Base-by-base conservation (phyloP, 2,797 vertebrate genomes). In the Danio kyathit region DNA sequence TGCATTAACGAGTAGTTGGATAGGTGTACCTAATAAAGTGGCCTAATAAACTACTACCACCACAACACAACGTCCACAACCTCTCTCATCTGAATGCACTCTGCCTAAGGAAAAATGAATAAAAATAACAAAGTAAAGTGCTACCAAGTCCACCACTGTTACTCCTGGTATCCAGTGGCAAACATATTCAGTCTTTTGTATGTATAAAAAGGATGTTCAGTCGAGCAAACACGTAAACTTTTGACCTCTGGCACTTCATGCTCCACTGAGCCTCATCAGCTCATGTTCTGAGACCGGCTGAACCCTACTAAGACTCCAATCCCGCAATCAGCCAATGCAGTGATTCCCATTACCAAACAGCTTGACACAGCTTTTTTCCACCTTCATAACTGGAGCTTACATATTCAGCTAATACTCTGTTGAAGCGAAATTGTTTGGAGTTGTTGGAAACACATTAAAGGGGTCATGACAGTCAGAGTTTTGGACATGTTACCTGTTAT, bases 251-350 rank as follows among this genome's bases (percentile, higher is more conserved):
- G 40, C 8, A 43, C 40, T 65, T 65, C 10, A 9, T 65, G 63
- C 63, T 44, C 63, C 41, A 43, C n/a, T 65, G 40, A 43, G 41
- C 40, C 63, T n/a, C 8, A 65, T 65, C 11, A 65, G 63, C 41
- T 65, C 63, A 65, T 65, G 41, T 65, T 65, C 40, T 43, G 41
- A 9, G 14, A 65, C 16, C 2, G 8, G 41, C 63, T 65, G 14
- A 65, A 65, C 3, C 16, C 63, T 41, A 65, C 2, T 65, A 44
- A 65, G 63, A 44, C 63, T 44, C 4, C 41, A 65, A 65, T 19
- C 63, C 63, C 17, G 44, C n/a, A 52, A 29, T 44, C 63, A 44
- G 38, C n/a, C n/a, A 51, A 54, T 71, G 48, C 14, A 40, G 19
- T 2, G 16, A 54, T 54, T 51, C 49, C n/a, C 41, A 44, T 61